Base-by-base conservation (phyloP, 2,888 invertebrate species). In the Ptilodon capucinus region DNA sequence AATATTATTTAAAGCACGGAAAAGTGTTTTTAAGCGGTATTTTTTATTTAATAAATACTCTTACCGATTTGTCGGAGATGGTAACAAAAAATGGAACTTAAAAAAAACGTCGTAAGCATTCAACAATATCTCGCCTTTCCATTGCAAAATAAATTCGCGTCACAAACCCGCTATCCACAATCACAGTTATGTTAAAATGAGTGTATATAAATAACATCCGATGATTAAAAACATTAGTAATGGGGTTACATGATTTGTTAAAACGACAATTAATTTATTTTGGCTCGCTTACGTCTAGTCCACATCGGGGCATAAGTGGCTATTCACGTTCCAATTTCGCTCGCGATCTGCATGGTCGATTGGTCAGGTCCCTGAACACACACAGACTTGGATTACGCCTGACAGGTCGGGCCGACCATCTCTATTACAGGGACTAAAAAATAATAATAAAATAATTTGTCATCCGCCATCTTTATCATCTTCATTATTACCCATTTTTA, bases 171-270 rank as follows among this genome's bases (percentile, higher is more conserved):
- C 38, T 19, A 38, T 19, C 16, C 38, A 38, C 19, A 19, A 35
- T 11, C 35, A 35, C 11, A 35, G n/a, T 28, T n/a, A 5, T 11
- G 11, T 28, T n/a, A 28, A n/a, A n/a, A n/a, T n/a, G 28, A 25
- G 46, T 42, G 36, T 46, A 46, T 46, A 40, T 34, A 40, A 46
- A 50, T 45, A 50, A 32, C 42, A 44, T 35, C 44, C 40, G 47
- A 51, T 49, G 42, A 42, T 40, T 46, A 40, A 47, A 40, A 16
- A 46, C 38, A 40, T 43, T 32, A 19, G 58, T 54, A 55, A n/a
- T 62, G 55, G 54, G 43, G 46, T 51, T 51, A 63, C 19, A 70
- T 68, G 65, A 64, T 72, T 71, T 68, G 61, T 62, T 66, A 68
- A 57, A 60, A 64, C 62, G 66, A 64, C 60, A 54, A 53, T 51